Percentiles rank a stretch among this genome's conserved stretches.
Evolutionary conservation across 2,888 invertebrate genomes (phyloP).

Genomic region (Nemotelus nigrinus): DNA sequence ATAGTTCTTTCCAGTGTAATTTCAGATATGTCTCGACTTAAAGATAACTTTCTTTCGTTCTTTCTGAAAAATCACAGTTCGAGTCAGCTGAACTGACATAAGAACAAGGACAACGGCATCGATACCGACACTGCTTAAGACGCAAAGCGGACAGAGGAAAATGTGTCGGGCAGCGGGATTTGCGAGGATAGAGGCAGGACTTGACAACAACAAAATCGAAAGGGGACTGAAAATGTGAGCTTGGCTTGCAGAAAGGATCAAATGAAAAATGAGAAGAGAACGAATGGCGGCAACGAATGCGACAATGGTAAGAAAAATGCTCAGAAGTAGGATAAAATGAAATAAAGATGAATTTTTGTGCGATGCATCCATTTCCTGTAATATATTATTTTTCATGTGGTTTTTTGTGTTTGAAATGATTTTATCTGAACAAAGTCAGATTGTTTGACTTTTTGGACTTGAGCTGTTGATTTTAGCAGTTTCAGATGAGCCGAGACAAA

Average conservation of each 20-base stretch:
- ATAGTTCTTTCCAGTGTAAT: slow-evolving; percentile 27
- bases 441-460: neutral
- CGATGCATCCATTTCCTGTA: slow-evolving; percentile 20
- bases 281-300: neutral
- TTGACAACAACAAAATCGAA: neutral
- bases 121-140: neutral
- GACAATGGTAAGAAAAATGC: neutral
- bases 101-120: neutral
- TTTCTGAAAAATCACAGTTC: slow-evolving; percentile 35
- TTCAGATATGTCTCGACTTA: slow-evolving; percentile 34
- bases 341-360: neutral
- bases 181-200: neutral
- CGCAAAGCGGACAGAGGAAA: neutral
- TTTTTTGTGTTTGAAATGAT: slow-evolving; percentile 35
- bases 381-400: slow-evolving; percentile 39
- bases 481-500: neutral
- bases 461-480: neutral
- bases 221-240: neutral
- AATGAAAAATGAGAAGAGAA: neutral
- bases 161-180: neutral
- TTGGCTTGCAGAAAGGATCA: neutral
- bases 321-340: neutral
- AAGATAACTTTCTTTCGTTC: slow-evolving; percentile 10
- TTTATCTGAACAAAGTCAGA: slow-evolving; percentile 16
- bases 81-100: slow-evolving; percentile 3